Base-by-base conservation (phyloP, 1,140 invertebrate genomes). In the Pseudoatta argentina region DNA sequence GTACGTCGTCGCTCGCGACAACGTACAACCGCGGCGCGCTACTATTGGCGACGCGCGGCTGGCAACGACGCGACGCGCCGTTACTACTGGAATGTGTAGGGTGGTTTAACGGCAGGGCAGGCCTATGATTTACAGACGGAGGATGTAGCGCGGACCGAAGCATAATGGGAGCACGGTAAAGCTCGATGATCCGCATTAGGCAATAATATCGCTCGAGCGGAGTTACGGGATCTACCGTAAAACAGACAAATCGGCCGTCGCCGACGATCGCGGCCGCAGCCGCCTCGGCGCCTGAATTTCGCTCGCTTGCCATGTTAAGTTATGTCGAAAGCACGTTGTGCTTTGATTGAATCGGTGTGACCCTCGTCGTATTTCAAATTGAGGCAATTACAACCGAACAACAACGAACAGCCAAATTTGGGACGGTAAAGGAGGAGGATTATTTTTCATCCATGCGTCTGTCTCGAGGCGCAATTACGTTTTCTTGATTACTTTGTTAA, bases 171-270 rank as follows among this genome's bases (percentile, higher is more conserved):
- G 75, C 53, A 34, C 7, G 69, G 85, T 78, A 87, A 90, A 89
- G 86, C 67, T 85, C 86, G 79, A 87, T 87, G 73, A 89, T 87
- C 75, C 86, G 89, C 79, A 78, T 90, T 87, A 87, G 76, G 75
- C 86, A 86, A 85, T 87, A 72, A 89, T 85, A 69, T 63, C 67
- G 10, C 86, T 59, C 51, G 73, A 55, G 53, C 63, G 44, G 48
- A 88, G 86, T 89, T 82, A 83, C 82, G 51, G 76, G 39, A 5
- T 27, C 72, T 44, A n/a, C 30, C 66, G 76, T 77, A 78, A 87
- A 88, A 86, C 87, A 12, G 66, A 79, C 72, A 51, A 66, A 88
- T 86, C 61, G 76, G 39, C 27, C 48, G 63, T 64, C 53, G 57
- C 10, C 63, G 44, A 48, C 67, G 78, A 34, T 55, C 71, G 66